Evolutionary conservation across 2,113 vertebrate genomes (phyloP), one percentile per base, ranked within the genome.

Genomic region (Cryptomyrus ogoouensis): DNA sequence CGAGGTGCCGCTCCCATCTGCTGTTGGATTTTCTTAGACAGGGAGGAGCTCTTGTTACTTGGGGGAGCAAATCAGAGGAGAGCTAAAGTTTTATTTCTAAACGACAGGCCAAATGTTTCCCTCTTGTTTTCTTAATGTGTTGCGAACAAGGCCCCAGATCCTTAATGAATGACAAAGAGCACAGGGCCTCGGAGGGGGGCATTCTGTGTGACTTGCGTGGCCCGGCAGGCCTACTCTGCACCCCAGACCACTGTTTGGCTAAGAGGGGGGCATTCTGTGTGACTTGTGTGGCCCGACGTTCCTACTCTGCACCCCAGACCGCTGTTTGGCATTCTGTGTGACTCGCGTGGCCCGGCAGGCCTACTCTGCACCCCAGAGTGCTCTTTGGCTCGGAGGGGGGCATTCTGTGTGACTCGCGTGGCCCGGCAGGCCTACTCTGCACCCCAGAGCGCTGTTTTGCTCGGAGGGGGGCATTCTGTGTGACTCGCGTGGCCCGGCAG

Each of bases 1-100:
- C 5, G 93, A 56, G 90, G 91, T 92, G 91, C 92, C 90, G 93
- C 93, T 84, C 92, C 92, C 92, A 93, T 94, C 94, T 95, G 91
- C 95, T 94, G 93, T 90, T 91, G 83, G 91, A 85, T 56, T 93
- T 91, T 91, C 91, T 91, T 90, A 50, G 83, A 46, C 27, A 15
- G 74, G 52, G 88, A 90, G 90, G 17, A 89, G 90, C 83, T 58
- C 10, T 7, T 91, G 77, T 66, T 87, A 85, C 50, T 90, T 90
- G 85, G 84, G 70, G 92, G 90, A 92, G 89, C 89, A 83, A 89
- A 89, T 90, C 70, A 88, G 90, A 46, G 77, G 90, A 77, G 66
- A 92, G 92, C 89, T 91, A 87, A 89, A 92, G 89, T 87, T 90
- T 92, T 80, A 91, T 85, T 92, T 92, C 88, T 88, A 93, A 92